Evolutionary conservation across 2,888 invertebrate genomes (phyloP).

Genomic region (Meliscaeva auricollis): DNA sequence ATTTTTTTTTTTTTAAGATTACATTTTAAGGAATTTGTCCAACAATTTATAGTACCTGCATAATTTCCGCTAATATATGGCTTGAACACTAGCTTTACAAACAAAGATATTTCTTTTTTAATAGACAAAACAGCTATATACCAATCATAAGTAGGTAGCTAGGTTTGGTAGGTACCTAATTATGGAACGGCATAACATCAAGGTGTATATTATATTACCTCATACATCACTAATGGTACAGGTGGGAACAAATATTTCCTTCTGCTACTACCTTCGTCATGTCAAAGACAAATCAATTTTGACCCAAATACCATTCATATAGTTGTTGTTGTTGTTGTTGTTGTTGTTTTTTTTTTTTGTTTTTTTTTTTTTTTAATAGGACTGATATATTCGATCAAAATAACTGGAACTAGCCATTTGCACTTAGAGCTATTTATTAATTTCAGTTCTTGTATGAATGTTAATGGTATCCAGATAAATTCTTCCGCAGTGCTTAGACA

Average conservation of each 20-base stretch:
- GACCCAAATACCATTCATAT: conserved; percentile 61
- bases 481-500: conserved; percentile 45
- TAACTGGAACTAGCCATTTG: conserved; percentile 28
- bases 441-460: conserved; percentile 35
- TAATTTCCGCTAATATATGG: conserved; percentile 20
- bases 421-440: conserved; percentile 48
- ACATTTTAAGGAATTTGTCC: too few species aligned
- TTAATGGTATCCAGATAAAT: conserved; percentile 51
- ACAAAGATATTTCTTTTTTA: conserved; percentile 6
- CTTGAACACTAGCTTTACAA: not conserved
- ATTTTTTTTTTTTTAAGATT: too few species aligned
- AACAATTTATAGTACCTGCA: not conserved
- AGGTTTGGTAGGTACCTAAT: conserved; percentile 32
- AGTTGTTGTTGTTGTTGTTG: conserved; percentile 12
- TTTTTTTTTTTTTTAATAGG: conserved; percentile 6
- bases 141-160: not conserved
- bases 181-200: conserved; percentile 36
- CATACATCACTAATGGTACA: conserved; percentile 32
- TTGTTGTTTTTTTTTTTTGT: conserved; percentile 2
- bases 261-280: conserved; percentile 44
- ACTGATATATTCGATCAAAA: conserved; percentile 26
- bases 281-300: conserved; percentile 62
- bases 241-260: conserved; percentile 54
- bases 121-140: not conserved
- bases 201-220: conserved; percentile 44